phyloP scores from a whole-genome alignment of 2,888 invertebrate species.

The Nymphalis c-album region DNA sequence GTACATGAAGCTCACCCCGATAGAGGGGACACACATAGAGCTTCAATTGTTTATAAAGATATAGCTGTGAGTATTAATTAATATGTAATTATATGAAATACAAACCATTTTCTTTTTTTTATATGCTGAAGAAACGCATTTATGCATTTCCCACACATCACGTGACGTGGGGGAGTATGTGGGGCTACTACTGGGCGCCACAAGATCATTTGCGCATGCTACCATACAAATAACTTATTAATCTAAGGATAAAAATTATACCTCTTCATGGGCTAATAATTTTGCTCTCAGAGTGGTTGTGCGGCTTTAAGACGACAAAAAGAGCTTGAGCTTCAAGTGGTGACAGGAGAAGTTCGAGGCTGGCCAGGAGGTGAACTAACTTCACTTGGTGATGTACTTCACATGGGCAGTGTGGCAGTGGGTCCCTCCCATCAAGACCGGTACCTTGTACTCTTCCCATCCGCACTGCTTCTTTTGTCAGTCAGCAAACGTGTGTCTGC shows the following conservation, averaged over 20 bases:
- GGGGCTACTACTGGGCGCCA: no score
- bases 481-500: constrained; percentile 96
- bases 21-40: constrained; percentile 97
- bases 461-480: constrained; percentile 92
- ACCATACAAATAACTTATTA: no score
- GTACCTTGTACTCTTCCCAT: constrained; percentile 95
- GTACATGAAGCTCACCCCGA: constrained; percentile 97
- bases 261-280: neutral
- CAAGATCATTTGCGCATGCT: no score
- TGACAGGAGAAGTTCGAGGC: constrained; percentile 95
- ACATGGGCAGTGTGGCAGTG: constrained; percentile 95
- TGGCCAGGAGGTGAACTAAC: constrained; percentile 90
- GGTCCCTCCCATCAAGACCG: constrained; percentile 92
- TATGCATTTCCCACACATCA: no score
- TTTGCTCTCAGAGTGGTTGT: constrained; percentile 87
- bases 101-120: no score
- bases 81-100: neutral
- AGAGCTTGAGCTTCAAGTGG: constrained; percentile 96
- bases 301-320: constrained; percentile 94
- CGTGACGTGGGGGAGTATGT: no score
- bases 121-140: no score
- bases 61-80: constrained; percentile 86
- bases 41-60: constrained; percentile 96
- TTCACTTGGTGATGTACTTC: constrained; percentile 91
- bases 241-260: neutral